These are phyloP conservation scores for Ennomos fuscantarius DNA, from an alignment of 2,888 invertebrate species.

Conservation along the genomic window DNA sequence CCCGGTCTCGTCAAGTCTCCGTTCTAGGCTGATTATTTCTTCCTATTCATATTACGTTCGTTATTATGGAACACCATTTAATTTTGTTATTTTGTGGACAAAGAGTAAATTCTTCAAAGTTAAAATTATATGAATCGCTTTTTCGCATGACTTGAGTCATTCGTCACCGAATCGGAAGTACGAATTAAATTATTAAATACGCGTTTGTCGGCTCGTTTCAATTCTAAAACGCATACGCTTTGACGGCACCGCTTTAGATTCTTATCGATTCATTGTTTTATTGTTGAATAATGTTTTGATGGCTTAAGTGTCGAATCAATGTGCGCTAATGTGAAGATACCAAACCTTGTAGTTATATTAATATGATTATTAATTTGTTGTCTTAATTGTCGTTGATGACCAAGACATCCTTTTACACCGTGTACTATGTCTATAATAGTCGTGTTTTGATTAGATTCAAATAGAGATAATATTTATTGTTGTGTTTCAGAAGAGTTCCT, in stretches of 20 bases:
- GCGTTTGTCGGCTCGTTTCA: conserved; percentile 59
- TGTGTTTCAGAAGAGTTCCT: no score
- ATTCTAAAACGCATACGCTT: conserved; percentile 49
- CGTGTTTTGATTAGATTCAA: no score
- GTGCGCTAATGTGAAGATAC: conserved; percentile 16
- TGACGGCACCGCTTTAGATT: conserved; percentile 50
- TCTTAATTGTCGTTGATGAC: conserved; percentile 1
- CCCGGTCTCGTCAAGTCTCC: no score
- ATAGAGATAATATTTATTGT: no score
- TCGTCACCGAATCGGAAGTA: conserved; percentile 65
- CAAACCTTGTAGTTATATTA: conserved; percentile 2
- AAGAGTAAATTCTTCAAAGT: no score
- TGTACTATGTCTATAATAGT: no score
- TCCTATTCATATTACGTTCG: no score
- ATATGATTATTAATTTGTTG: conserved; percentile 5
- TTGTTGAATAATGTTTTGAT: conserved; percentile 46
- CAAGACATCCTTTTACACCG: neutral
- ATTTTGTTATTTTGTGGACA: no score
- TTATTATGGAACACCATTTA: no score
- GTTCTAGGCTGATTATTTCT: no score
- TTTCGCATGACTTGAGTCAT: conserved; percentile 24
- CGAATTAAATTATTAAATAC: conserved; percentile 59
- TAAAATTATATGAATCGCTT: no score
- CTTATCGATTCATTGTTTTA: conserved; percentile 56
- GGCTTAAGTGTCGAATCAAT: conserved; percentile 26